Base-by-base conservation (phyloP, 2,888 invertebrate genomes). In the Hypena proboscidalis region DNA sequence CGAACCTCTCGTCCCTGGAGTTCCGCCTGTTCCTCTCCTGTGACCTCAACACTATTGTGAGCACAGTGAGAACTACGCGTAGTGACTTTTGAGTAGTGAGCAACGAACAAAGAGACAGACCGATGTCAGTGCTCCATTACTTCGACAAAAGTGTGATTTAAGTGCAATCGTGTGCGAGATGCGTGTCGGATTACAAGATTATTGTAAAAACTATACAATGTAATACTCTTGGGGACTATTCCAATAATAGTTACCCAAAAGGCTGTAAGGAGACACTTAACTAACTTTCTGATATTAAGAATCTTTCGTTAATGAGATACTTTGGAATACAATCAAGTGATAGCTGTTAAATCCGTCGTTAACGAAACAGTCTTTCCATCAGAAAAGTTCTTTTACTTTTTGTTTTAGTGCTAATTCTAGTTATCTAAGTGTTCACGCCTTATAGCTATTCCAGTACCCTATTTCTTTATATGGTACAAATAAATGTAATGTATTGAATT, bases 1-100 rank as follows among this genome's bases (percentile, higher is more conserved):
- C 22, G 92, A 92, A 57, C 84, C 88, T 0, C 70, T 87, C 3
- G 85, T 85, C 20, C 80, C 92, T 31, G 82, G 90, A 13, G 88
- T 87, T 5, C 84, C 86, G 0, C 85, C 90, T 0, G 89, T 89
- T 8, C 85, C 91, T n/a, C 77, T 91, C 22, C 91, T 92, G 88
- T 92, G 92, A 92, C 90, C 88, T 42, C 82, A 78, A 43, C 80
- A 80, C 58, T 83, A 72, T 57, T 77, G 76, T 71, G 72, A 70
- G 50, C 76, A 80, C 68, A 73, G 75, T 75, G 83, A 82, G 34
- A 63, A 63, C 57, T 81, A 59, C 63, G 54, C 58, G 47, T 65
- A 63, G 45, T 64, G 64, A 60, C 54, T 54, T 46, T 49, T 25
- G n/a, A 33, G 23, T 43, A 51, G 55, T 40, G 49, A 57, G 31